Conservation (phyloP, 2,888 invertebrate genomes). For the Calliopum simillimum region DNA sequence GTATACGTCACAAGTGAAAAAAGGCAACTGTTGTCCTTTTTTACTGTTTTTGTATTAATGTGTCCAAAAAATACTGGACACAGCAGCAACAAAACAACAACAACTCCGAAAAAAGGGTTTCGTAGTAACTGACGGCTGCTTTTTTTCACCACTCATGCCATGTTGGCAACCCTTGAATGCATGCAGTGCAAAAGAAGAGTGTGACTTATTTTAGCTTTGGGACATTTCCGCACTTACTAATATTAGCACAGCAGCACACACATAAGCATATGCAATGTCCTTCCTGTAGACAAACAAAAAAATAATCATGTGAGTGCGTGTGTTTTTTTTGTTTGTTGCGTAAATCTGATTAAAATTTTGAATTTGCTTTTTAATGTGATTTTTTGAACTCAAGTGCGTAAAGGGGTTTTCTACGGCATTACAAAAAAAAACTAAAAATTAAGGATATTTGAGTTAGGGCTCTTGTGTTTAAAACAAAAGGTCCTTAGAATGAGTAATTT, state of each 20-base stretch:
- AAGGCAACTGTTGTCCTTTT: constrained; percentile 32
- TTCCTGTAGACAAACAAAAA: constrained; percentile 36
- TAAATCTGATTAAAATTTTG: constrained; percentile 66
- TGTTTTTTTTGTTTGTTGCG: constrained; percentile 56
- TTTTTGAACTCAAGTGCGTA: constrained; percentile 48
- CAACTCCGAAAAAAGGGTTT: constrained; percentile 5
- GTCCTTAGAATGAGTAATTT: constrained; percentile 21
- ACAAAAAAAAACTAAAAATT: too few relatives aligned
- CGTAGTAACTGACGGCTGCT: neutral
- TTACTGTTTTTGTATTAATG: neutral
- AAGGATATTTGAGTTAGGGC: neutral
- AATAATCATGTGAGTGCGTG: constrained; percentile 45
- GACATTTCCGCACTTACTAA: constrained; percentile 49
- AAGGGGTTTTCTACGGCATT: neutral
- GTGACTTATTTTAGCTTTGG: constrained; percentile 53
- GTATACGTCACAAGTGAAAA: constrained; percentile 21
- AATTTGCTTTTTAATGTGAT: constrained; percentile 66
- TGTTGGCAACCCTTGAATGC: constrained; percentile 5
- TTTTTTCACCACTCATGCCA: neutral
- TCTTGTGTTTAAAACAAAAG: constrained; percentile 6
- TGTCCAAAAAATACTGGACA: neutral
- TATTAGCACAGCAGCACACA: constrained; percentile 55
- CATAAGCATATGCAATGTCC: neutral
- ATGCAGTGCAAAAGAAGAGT: constrained; percentile 35
- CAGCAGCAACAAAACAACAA: neutral